Percentiles rank a stretch among this genome's conserved stretches.
These are phyloP conservation scores for Darevskia mixta DNA, from an alignment of 2,797 vertebrate genomes.

Conservation along the genomic window DNA sequence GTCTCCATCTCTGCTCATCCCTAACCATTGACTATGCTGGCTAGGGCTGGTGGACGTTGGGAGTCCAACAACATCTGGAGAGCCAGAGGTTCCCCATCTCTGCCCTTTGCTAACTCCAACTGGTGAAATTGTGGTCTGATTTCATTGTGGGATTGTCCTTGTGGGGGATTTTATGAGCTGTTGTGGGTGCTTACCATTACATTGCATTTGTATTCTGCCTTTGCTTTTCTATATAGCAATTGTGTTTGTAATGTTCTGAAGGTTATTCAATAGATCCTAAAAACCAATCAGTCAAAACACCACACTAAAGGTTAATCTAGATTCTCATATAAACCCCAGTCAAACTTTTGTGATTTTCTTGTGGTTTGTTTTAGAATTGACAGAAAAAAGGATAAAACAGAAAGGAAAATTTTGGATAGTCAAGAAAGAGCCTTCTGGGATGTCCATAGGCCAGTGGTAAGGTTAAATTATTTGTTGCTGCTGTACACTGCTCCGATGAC, in stretches of 20 bases:
- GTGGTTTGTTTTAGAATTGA: conserved; percentile 86
- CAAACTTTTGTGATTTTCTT: background rate
- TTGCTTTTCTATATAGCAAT: background rate
- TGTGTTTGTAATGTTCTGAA: background rate
- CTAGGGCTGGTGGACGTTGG: background rate
- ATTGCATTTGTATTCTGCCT: background rate
- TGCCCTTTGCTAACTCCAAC: background rate
- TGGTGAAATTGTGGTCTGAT: background rate
- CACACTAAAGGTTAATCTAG: background rate
- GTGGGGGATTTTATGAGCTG: background rate
- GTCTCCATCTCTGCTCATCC: no score
- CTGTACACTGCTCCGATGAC: conserved; percentile 32
- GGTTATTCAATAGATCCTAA: background rate
- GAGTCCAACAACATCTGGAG: background rate
- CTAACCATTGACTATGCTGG: no score
- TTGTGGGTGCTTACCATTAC: background rate
- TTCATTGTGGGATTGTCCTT: no score
- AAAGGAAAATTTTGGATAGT: conserved; percentile 96
- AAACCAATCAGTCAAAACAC: background rate
- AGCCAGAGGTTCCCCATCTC: background rate
- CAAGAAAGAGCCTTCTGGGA: conserved; percentile 98
- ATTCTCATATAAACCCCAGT: background rate
- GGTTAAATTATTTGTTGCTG: conserved; percentile 45
- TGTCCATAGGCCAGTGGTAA: conserved; percentile 96
- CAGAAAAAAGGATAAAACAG: conserved; percentile 96